Percentiles rank a stretch among this genome's conserved stretches.
These are phyloP conservation scores for Agrochola macilenta DNA, from an alignment of 2,888 invertebrate genomes.

Conservation along the genomic window DNA sequence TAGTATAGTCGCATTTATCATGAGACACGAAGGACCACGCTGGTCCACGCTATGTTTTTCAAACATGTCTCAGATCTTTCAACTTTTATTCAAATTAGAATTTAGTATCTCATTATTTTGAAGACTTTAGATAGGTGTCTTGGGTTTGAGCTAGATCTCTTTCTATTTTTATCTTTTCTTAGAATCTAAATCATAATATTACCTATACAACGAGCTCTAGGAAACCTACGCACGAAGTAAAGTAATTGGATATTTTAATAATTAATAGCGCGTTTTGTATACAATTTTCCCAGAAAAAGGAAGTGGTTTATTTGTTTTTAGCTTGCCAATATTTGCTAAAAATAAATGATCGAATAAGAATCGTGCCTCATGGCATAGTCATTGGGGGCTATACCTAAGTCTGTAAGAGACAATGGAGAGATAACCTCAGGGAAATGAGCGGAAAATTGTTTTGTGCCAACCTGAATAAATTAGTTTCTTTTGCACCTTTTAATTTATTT, in stretches of 20 bases:
- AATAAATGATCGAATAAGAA: neutral
- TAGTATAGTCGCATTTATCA: constrained; percentile 14
- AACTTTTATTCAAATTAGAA: neutral
- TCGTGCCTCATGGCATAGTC: too few species aligned
- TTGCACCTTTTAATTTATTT: neutral
- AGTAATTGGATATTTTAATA: constrained; percentile 3
- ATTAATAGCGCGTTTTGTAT: neutral
- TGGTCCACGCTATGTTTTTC: constrained; percentile 11
- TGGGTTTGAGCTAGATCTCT: neutral
- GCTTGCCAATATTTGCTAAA: neutral
- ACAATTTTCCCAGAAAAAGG: neutral
- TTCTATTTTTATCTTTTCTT: neutral
- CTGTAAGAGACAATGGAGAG: neutral
- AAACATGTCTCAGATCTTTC: neutral
- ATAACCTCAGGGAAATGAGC: neutral
- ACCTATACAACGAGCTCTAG: neutral
- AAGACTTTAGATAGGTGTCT: neutral
- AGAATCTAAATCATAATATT: neutral
- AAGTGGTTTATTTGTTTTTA: neutral
- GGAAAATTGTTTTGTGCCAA: constrained; percentile 13
- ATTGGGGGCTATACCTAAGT: neutral
- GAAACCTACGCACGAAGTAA: neutral
- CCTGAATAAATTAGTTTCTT: constrained; percentile 16
- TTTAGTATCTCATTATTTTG: neutral
- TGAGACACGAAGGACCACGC: neutral